These are phyloP conservation scores for Catalaphyllia jardinei DNA, from an alignment of 64 coral and sea anemone genomes.

Conservation along the genomic window DNA sequence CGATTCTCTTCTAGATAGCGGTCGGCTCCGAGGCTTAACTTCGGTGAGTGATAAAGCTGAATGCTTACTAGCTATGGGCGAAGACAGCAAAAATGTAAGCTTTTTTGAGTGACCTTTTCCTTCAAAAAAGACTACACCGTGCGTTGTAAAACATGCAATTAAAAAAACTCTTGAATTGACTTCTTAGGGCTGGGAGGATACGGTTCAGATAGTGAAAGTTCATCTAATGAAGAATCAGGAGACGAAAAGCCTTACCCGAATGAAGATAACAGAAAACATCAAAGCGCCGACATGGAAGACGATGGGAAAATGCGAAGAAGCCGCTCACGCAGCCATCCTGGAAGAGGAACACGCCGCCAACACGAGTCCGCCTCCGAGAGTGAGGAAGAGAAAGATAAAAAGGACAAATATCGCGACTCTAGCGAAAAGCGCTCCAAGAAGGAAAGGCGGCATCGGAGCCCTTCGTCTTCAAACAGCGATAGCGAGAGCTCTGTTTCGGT, in stretches of 20 bases:
- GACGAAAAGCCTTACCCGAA: conserved; percentile 18
- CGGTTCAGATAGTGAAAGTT: conserved; percentile 51
- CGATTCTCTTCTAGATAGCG: too few species aligned
- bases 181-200: conserved; percentile 50
- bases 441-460: conserved; percentile 42
- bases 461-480: conserved; percentile 47
- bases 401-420: neutral
- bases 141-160: neutral
- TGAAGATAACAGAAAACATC: conserved; percentile 20
- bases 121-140: too few species aligned
- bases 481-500: conserved; percentile 60
- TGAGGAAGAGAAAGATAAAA: neutral
- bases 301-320: conserved; percentile 28
- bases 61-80: too few species aligned
- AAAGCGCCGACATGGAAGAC: neutral
- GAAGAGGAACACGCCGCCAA: neutral
- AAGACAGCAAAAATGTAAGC: too few species aligned
- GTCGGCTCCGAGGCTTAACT: too few species aligned
- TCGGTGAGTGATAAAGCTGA: too few species aligned
- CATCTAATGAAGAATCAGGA: conserved; percentile 28
- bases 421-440: neutral
- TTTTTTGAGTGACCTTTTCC: too few species aligned
- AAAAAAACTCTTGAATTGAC: neutral
- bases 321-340: conserved; percentile 44
- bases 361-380: neutral